Base-by-base conservation (phyloP, 1,140 invertebrate genomes). In the Acromyrmex echinatior region DNA sequence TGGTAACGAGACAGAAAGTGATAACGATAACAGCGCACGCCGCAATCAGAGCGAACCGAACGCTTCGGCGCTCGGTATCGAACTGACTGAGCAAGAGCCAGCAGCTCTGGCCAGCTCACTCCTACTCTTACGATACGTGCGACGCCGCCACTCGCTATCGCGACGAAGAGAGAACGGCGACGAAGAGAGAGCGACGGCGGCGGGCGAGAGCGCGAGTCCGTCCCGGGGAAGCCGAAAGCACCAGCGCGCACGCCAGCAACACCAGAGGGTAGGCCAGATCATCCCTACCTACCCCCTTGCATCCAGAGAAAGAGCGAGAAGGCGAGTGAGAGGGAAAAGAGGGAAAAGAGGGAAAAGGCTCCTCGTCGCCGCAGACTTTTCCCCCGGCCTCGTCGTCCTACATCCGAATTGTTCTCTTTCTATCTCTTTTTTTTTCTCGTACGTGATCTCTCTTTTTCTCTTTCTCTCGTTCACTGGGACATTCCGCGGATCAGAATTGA, bases 261-360 rank as follows among this genome's bases (percentile, higher is more conserved):
- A 84, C 80, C 80, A 84, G 80, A 84, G 80, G 70, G 80, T 84
- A 84, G 80, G 45, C 80, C 80, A 76, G 70, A 84, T 84, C 80
- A 74, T 71, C 80, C 80, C 80, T 84, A 76, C 80, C 80, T 74
- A 74, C 68, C 56, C 39, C 39, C 28, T 84, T 74, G 70, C 70
- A 25, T 4, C 9, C 56, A 14, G 35, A 73, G 68, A 45, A 18
- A 60, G 66, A 49, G 70, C 14, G 56, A 60, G 68, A 16, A 28
- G 18, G 39, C 12, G 80, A 16, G n/a, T 14, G 35, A 7, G 18
- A 31, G 31, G 16, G 31, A 21, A n/a, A 60, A 10, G 18, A 31
- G 31, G 16, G 31, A 21, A n/a, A 60, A 10, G 63, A 14, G 31
- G 9, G 66, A n/a, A 39, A 60, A 25, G 31, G 21, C n/a, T 74